Percentiles rank a stretch among this genome's conserved stretches.
Evolutionary conservation across 2,113 vertebrate species (phyloP).

Genomic region (Solenodon paradoxus): DNA sequence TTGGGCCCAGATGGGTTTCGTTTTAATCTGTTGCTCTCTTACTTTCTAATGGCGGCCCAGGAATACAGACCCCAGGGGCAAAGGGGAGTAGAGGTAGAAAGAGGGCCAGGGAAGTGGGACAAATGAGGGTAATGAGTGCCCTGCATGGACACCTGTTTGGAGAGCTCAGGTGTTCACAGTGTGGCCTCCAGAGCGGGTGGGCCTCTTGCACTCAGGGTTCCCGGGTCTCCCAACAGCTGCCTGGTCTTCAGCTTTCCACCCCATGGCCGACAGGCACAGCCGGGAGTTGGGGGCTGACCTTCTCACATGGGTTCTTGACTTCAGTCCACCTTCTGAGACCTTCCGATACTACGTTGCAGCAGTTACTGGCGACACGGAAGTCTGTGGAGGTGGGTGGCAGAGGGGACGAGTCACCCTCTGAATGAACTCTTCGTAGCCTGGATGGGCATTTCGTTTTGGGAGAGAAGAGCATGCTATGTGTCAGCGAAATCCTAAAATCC

Average conservation of each 20-base stretch:
- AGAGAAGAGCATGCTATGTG: background rate
- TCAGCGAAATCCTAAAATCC: background rate
- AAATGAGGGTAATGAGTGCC: background rate
- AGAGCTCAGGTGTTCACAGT: background rate
- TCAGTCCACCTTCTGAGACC: constrained; percentile 83
- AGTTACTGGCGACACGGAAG: constrained; percentile 78
- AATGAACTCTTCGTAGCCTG: background rate
- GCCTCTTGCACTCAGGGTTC: background rate
- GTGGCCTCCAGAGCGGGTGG: background rate
- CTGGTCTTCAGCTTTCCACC: background rate
- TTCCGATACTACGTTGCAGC: constrained; percentile 81
- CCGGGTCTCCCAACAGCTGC: background rate
- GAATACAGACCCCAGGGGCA: background rate
- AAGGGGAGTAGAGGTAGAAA: background rate
- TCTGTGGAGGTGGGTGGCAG: constrained; percentile 51
- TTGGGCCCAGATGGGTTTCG: background rate
- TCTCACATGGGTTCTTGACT: constrained; percentile 17
- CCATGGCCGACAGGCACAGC: too few relatives aligned
- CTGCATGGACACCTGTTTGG: background rate
- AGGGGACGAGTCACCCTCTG: background rate
- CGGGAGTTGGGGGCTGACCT: background rate
- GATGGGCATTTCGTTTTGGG: background rate
- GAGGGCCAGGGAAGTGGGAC: background rate
- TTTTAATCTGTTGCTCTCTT: background rate
- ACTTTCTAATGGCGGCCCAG: background rate